Conservation (phyloP, 2,888 invertebrate species). For the Hedya salicella region DNA sequence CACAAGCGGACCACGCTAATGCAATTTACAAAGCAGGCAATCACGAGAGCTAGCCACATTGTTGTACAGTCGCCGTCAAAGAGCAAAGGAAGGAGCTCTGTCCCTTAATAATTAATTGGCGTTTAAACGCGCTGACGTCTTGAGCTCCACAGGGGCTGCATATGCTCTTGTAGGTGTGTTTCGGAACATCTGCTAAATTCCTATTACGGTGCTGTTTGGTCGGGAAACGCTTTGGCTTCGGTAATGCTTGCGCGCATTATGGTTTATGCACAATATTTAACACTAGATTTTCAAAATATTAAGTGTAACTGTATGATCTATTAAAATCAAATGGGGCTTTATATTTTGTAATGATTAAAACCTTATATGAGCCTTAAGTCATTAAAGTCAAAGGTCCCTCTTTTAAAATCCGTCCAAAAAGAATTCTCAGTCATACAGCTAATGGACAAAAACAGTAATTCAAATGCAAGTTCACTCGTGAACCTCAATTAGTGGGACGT, state of each 20-base stretch:
- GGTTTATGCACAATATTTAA: slow-evolving; percentile 26
- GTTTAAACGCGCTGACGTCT: slow-evolving; percentile 83
- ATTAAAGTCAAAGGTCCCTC: too few species aligned
- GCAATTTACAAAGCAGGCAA: slow-evolving; percentile 81
- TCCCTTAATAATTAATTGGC: slow-evolving; percentile 83
- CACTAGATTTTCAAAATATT: not conserved
- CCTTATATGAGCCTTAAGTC: too few species aligned
- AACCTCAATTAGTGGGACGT: slow-evolving; percentile 67
- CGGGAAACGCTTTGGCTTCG: slow-evolving; percentile 35
- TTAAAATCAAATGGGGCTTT: too few species aligned
- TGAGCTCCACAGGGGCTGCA: slow-evolving; percentile 49
- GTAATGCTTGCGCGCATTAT: slow-evolving; percentile 40
- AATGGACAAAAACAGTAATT: slow-evolving; percentile 58
- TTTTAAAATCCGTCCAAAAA: not conserved
- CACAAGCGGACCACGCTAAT: slow-evolving; percentile 67
- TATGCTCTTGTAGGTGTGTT: slow-evolving; percentile 71
- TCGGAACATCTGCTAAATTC: slow-evolving; percentile 65
- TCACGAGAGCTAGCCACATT: slow-evolving; percentile 79
- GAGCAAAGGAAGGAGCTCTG: slow-evolving; percentile 78
- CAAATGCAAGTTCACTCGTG: slow-evolving; percentile 58
- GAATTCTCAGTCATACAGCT: slow-evolving; percentile 42
- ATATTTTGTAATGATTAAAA: too few species aligned
- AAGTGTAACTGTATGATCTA: too few species aligned
- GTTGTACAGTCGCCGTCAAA: slow-evolving; percentile 80
- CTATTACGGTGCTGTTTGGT: slow-evolving; percentile 42